phyloP scores from a whole-genome alignment of 2,888 invertebrate species.

The Metellina segmentata region DNA sequence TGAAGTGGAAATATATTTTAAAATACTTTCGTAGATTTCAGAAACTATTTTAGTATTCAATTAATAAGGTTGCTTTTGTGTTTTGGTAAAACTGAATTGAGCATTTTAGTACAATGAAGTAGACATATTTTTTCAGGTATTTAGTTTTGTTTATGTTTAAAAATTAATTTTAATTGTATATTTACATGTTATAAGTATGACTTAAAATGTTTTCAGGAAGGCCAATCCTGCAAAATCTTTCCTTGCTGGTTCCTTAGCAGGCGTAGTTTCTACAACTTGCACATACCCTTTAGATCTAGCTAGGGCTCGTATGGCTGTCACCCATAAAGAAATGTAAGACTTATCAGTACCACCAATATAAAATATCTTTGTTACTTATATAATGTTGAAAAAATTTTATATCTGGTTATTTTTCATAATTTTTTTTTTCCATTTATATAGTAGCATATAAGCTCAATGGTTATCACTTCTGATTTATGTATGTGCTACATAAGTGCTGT shows the following conservation, averaged over 20 bases:
- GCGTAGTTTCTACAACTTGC: constrained; percentile 94
- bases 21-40: no score
- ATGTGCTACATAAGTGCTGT: no score
- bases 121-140: background rate
- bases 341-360: background rate
- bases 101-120: background rate
- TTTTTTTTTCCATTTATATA: no score
- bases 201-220: constrained; percentile 79
- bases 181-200: background rate
- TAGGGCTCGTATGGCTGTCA: constrained; percentile 97
- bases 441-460: no score
- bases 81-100: background rate
- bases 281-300: constrained; percentile 99
- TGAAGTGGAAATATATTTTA: no score
- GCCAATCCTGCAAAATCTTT: constrained; percentile 85
- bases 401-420: no score
- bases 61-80: background rate
- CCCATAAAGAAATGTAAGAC: constrained; percentile 87
- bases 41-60: background rate
- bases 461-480: no score
- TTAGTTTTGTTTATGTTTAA: constrained; percentile 4
- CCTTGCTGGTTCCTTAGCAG: constrained; percentile 96
- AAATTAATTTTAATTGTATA: background rate
- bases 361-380: no score
- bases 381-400: no score